phyloP scores from a whole-genome alignment of 53 echinoderm and acorn worm genomes.

The Echinometra lucunter region DNA sequence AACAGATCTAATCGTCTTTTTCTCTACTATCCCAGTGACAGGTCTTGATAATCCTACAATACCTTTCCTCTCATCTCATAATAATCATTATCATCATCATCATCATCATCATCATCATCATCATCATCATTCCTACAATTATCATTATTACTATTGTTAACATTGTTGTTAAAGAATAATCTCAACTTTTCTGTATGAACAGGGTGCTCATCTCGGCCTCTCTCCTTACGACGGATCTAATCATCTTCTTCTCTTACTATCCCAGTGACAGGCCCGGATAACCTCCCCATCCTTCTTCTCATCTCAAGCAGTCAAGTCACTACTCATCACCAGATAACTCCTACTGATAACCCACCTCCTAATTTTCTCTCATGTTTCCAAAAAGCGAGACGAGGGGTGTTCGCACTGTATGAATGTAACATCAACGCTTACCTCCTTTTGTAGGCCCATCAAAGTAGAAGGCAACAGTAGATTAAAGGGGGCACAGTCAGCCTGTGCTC shows the following conservation, averaged over 20 bases:
- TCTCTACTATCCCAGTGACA: background rate
- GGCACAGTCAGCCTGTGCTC: no score
- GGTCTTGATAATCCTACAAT: background rate
- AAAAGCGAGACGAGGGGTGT: background rate
- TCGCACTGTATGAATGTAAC: background rate
- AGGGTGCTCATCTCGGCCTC: background rate
- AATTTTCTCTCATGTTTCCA: slow-evolving; percentile 49
- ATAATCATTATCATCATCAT: no score
- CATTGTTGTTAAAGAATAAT: no score
- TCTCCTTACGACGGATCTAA: background rate
- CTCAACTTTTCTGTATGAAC: no score
- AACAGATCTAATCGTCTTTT: background rate
- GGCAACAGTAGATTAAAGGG: no score
- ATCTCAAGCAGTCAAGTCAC: background rate
- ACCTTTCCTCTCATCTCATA: no score
- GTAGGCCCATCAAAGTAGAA: no score
- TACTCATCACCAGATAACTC: slow-evolving; percentile 55
- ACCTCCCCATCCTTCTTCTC: background rate
- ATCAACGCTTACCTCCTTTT: no score
- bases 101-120: no score
- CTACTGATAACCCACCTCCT: slow-evolving; percentile 29
- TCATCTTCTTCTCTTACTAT: background rate
- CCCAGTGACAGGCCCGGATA: slow-evolving; percentile 4
- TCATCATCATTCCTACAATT: no score
- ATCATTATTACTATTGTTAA: no score